These are phyloP conservation scores for Falco peregrinus DNA, from an alignment of 2,797 vertebrate species.

Conservation along the genomic window DNA sequence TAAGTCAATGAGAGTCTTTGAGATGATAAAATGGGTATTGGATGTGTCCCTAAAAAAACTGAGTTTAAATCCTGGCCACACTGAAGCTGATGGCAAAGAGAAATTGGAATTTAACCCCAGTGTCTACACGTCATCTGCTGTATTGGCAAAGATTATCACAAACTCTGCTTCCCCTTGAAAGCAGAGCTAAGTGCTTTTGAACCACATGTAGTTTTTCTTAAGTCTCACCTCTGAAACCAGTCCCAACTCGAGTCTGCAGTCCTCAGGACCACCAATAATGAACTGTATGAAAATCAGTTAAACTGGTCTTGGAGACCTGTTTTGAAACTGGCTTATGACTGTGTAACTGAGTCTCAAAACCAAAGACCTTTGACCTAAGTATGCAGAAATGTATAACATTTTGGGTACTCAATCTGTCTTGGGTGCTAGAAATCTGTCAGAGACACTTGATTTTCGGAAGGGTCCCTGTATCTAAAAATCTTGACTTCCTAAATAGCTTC, in stretches of 20 bases:
- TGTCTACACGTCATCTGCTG: background rate
- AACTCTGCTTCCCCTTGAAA: background rate
- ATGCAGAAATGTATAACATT: background rate
- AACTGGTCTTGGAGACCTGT: background rate
- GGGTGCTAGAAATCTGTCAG: background rate
- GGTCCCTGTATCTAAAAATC: background rate
- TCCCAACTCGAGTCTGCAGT: background rate
- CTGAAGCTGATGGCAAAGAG: background rate
- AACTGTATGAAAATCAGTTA: background rate
- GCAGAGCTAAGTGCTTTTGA: conserved; percentile 11
- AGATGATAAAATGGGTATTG: conserved; percentile 4
- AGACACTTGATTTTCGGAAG: background rate
- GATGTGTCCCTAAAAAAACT: conserved; percentile 19
- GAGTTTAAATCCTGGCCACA: background rate
- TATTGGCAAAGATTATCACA: background rate
- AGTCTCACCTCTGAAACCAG: conserved; percentile 13
- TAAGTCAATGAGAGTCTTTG: background rate
- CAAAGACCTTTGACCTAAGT: background rate
- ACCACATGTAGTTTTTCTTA: background rate
- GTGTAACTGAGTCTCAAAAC: background rate
- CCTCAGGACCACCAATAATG: background rate
- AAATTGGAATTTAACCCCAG: background rate
- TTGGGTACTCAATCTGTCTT: background rate
- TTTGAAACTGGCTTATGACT: background rate
- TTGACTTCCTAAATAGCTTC: background rate